A percentile compares a stretch with the other conserved stretches of the same genome.
Evolutionary conservation across 2,113 vertebrate species (phyloP).

Genomic region (Terrapene triunguis): DNA sequence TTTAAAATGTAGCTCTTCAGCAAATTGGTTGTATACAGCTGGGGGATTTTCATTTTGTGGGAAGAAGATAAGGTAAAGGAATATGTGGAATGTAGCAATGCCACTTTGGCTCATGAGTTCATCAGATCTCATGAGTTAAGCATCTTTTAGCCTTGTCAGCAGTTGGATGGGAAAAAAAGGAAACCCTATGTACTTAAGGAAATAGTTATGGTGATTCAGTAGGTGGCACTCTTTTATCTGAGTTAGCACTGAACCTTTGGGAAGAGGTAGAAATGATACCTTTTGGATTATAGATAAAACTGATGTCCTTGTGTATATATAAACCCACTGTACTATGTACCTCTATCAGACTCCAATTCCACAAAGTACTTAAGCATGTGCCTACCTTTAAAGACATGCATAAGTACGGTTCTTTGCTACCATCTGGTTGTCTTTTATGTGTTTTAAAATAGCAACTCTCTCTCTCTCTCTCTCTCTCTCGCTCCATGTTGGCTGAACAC

Average conservation of each 20-base stretch:
- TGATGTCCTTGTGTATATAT: neutral
- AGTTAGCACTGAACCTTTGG: neutral
- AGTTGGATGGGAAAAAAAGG: neutral
- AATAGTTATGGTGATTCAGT: neutral
- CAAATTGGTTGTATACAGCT: neutral
- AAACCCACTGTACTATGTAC: neutral
- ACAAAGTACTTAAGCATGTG: neutral
- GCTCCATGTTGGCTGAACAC: neutral
- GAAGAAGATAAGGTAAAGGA: neutral
- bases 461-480: neutral
- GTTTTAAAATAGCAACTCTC: neutral
- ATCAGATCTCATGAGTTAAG: fast-evolving
- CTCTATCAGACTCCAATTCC: neutral
- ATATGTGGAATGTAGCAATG: neutral
- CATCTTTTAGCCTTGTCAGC: neutral
- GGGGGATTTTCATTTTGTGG: neutral
- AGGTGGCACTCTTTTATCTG: neutral
- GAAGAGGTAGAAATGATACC: neutral
- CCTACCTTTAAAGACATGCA: neutral
- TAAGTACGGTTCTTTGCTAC: too few relatives aligned
- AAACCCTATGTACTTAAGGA: fast-evolving
- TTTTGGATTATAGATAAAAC: neutral
- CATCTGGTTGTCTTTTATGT: neutral
- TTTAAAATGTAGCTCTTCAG: neutral
- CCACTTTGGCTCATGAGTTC: neutral